Percentiles rank a stretch among this genome's conserved stretches.
Conservation (phyloP, 2,888 invertebrate genomes). For the Drosophila yooni region DNA sequence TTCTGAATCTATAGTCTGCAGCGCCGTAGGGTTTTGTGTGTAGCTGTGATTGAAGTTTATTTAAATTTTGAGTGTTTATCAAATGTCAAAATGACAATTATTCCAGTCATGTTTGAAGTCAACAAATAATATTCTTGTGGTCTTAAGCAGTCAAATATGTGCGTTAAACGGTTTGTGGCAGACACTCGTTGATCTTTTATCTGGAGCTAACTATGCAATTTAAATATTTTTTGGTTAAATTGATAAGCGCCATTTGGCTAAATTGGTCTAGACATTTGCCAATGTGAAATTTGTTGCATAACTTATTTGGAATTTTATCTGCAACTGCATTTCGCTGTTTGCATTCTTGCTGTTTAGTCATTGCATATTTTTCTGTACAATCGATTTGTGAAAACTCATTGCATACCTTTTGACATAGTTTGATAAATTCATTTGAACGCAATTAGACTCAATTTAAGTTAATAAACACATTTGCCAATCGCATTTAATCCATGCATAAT, state of each 20-base stretch:
- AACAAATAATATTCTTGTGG: slow-evolving; percentile 31
- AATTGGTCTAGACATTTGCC: slow-evolving; percentile 66
- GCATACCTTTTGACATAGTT: slow-evolving; percentile 26
- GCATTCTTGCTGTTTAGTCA: slow-evolving; percentile 1
- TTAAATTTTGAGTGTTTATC: slow-evolving; percentile 59
- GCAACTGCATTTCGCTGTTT: slow-evolving; percentile 1
- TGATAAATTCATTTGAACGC: not conserved
- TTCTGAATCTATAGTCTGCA: slow-evolving; percentile 61
- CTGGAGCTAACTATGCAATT: slow-evolving; percentile 21
- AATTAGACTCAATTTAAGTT: slow-evolving; percentile 17
- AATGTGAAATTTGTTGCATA: slow-evolving; percentile 27
- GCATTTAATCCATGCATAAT: not conserved
- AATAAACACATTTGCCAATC: slow-evolving; percentile 12
- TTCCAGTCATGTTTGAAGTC: slow-evolving; percentile 60
- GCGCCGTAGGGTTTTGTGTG: slow-evolving; percentile 51
- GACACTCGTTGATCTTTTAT: slow-evolving; percentile 11
- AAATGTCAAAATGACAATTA: slow-evolving; percentile 77
- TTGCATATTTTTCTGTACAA: slow-evolving; percentile 8
- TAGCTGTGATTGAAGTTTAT: slow-evolving; percentile 76
- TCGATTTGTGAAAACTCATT: slow-evolving; percentile 8
- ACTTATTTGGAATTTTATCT: slow-evolving; percentile 10
- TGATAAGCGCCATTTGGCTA: slow-evolving; percentile 35
- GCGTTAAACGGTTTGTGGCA: slow-evolving; percentile 22
- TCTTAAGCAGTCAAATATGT: slow-evolving; percentile 30
- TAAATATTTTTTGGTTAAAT: slow-evolving; percentile 39